Conservation (phyloP, 2,888 invertebrate species). For the Deroplatys truncata region DNA sequence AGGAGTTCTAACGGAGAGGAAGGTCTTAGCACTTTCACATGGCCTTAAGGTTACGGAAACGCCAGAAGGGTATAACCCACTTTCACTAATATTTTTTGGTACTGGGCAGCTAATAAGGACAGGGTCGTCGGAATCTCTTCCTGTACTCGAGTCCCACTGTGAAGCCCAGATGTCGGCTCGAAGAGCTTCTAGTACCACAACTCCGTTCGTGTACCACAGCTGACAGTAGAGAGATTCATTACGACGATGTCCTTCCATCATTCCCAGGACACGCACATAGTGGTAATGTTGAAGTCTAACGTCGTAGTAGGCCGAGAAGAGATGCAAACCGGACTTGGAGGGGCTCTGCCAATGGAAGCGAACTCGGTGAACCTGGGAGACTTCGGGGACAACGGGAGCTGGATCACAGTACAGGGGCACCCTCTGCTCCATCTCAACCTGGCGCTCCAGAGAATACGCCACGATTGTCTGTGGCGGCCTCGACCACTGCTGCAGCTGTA, state of each 20-base stretch:
- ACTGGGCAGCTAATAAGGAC: slow-evolving; percentile 60
- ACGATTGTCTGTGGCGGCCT: slow-evolving; percentile 47
- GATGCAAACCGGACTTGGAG: slow-evolving; percentile 45
- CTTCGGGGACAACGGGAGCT: neutral
- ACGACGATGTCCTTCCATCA: slow-evolving; percentile 40
- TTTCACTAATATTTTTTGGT: slow-evolving; percentile 45
- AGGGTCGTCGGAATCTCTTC: slow-evolving; percentile 47
- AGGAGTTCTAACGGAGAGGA: slow-evolving; percentile 42
- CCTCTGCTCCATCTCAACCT: slow-evolving; percentile 51
- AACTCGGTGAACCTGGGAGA: slow-evolving; percentile 9
- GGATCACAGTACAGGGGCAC: slow-evolving; percentile 43
- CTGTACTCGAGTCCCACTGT: slow-evolving; percentile 50
- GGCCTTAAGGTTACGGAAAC: slow-evolving; percentile 52
- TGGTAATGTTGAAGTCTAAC: slow-evolving; percentile 41
- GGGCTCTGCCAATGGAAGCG: slow-evolving; percentile 46
- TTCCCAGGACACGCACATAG: slow-evolving; percentile 40
- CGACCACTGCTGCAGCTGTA: neutral
- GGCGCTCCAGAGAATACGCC: slow-evolving; percentile 56
- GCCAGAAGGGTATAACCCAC: slow-evolving; percentile 38
- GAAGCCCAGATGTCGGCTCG: slow-evolving; percentile 60
- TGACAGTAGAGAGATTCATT: slow-evolving; percentile 53
- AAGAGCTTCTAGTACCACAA: slow-evolving; percentile 55
- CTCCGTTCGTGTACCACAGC: slow-evolving; percentile 47
- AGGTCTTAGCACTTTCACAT: slow-evolving; percentile 49
- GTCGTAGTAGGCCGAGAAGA: slow-evolving; percentile 55